Evolutionary conservation across 1,140 invertebrate genomes (phyloP).

Genomic region (Rhopalosiphum maidis): DNA sequence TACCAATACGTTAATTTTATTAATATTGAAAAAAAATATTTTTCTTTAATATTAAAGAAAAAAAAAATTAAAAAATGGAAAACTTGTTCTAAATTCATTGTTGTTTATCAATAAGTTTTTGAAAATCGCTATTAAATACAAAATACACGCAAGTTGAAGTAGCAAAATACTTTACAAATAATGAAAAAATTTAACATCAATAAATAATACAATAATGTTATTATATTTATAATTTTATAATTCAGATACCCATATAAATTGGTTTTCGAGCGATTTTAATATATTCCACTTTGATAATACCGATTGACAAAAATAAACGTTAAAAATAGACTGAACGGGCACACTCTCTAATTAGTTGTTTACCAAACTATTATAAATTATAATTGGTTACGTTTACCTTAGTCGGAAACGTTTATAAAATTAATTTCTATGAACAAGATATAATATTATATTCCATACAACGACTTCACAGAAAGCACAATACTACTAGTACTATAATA

Average conservation of each 20-base stretch:
- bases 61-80: background rate
- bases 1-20: background rate
- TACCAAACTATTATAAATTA: background rate
- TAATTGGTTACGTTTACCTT: background rate
- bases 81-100: background rate
- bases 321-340: conserved; percentile 12
- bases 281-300: background rate
- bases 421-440: background rate
- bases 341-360: conserved; percentile 15
- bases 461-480: background rate
- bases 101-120: background rate
- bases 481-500: background rate
- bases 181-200: background rate
- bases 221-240: background rate
- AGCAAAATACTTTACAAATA: background rate
- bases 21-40: no score
- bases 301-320: background rate
- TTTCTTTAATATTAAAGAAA: background rate
- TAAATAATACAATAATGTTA: background rate
- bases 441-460: background rate
- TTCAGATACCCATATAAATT: background rate
- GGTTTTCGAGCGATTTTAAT: background rate
- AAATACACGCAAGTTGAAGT: background rate
- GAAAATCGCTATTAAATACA: background rate
- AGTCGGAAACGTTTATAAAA: background rate